Evolutionary conservation across 2,888 invertebrate genomes (phyloP), one percentile per base, ranked within the genome.

Genomic region (Drosophila emarginata): DNA sequence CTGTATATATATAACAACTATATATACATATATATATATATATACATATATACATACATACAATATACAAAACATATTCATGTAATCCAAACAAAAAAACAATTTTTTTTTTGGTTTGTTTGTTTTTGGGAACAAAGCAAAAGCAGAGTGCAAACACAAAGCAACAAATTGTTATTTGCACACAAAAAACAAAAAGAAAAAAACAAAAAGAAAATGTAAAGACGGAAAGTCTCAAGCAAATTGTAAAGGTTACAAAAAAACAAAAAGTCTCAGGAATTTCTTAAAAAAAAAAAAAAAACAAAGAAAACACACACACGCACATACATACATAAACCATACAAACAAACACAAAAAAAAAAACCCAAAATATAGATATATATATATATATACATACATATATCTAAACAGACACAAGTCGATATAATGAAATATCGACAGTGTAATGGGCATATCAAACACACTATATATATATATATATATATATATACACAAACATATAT

Each of bases 221-320:
- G n/a, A 4, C 4, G 5, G 5, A 89, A 79, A 84, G 82, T 89
- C 90, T 90, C 90, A 90, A 71, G 39, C 37, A 39, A 40, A 36
- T 37, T 50, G 36, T n/a, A 61, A 61, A 61, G n/a, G 79, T 80
- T 80, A 86, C 45, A 45, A 18, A 21, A 4, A 26, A 26, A 4
- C 4, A 26, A 26, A 89, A 79, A 84, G 82, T 89, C 90, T 90
- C 90, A 90, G 90, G 90, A 90, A 90, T 81, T 89, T 89, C 77
- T 69, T 61, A 76, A 59, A 66, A 69, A 67, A 61, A 50, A 68
- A 52, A 36, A 62, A 32, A 32, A 32, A 32, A 1, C 32, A 32
- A 32, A 32, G 32, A 1, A 32, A 18, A 62, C 28, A 62, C 32
- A 52, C 32, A 45, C 28, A 58, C 58, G 28, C 26, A 53, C 37